Evolutionary conservation across 2,888 invertebrate genomes (phyloP), one percentile per base, ranked within the genome.

Genomic region (Polydrusus cervinus): DNA sequence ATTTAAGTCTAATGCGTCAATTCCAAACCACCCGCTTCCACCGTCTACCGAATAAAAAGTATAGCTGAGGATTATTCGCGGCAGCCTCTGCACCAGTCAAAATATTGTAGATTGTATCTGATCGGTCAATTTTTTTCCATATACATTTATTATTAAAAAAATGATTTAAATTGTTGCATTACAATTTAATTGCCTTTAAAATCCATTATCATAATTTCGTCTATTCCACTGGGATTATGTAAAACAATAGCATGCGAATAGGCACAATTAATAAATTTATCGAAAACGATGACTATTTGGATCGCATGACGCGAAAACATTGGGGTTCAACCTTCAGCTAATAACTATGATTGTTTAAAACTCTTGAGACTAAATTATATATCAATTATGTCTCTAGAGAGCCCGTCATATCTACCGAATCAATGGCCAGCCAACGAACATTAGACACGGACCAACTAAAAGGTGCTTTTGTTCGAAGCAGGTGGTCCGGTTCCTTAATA

Each of bases 351-450:
- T 84, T 84, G 84, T 79, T 79, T 79, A 80, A 82, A 82, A 80
- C 84, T 82, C 84, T 74, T 79, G 83, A 81, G 84, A 81, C 81
- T 80, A 82, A 84, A 85, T 85, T 84, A 84, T 82, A 85, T 83
- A 83, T 84, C 84, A 84, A 85, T 85, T 85, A 84, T 80, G 77
- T 75, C 75, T 60, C 74, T 62, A 30, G 75, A 67, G 75, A 60
- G 25, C 61, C 51, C 53, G 62, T 71, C 47, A 71, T 70, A 75
- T 61, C 51, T 61, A 20, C 51, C 30, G n/a, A 67, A 67, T 60
- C 66, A 53, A 67, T 73, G 61, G 73, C 18, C 53, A 61, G 34
- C 53, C 49, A 51, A 66, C 49, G 57, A 30, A 53, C 57, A 72
- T 72, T 72, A 72, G 72, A 70, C 67, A 69, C 74, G 69, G 57